Conservation (phyloP, 2,888 invertebrate species). For the Ommatoiulus sabulosus region DNA sequence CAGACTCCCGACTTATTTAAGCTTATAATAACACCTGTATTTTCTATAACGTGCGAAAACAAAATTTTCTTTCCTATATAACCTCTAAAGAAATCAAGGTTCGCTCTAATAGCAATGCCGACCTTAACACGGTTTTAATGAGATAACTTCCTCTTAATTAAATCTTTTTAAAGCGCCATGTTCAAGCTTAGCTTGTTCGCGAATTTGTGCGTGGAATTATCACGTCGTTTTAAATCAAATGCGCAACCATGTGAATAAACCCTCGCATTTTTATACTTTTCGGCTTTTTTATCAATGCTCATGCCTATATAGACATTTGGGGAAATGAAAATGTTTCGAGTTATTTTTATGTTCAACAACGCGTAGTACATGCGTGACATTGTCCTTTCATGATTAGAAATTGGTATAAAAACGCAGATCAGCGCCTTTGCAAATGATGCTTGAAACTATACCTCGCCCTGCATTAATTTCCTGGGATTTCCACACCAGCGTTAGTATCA, state of each 20-base stretch:
- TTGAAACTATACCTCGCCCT: not conserved
- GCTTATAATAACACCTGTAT: not conserved
- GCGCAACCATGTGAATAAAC: conserved; percentile 13
- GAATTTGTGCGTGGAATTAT: not conserved
- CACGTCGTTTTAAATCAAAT: conserved; percentile 13
- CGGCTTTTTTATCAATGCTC: not conserved
- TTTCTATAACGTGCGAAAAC: not conserved
- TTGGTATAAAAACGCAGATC: not conserved
- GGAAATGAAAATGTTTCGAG: not conserved
- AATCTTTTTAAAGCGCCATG: not conserved
- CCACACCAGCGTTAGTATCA: not conserved
- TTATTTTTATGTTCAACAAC: not conserved
- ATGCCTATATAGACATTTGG: not conserved
- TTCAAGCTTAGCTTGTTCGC: not conserved
- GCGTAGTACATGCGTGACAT: conserved; percentile 9
- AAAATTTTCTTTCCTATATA: not conserved
- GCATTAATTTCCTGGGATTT: conserved; percentile 23
- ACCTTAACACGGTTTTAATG: not conserved
- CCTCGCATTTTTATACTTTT: not conserved
- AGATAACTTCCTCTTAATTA: not conserved
- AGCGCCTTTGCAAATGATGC: not conserved
- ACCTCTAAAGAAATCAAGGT: conserved; percentile 24
- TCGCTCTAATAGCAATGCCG: not conserved
- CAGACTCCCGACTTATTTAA: not conserved
- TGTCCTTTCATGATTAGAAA: conserved; percentile 25